Evolutionary conservation across 2,888 invertebrate species (phyloP), one percentile per base, ranked within the genome.

Genomic region (Caenorhabditis macrosperma): DNA sequence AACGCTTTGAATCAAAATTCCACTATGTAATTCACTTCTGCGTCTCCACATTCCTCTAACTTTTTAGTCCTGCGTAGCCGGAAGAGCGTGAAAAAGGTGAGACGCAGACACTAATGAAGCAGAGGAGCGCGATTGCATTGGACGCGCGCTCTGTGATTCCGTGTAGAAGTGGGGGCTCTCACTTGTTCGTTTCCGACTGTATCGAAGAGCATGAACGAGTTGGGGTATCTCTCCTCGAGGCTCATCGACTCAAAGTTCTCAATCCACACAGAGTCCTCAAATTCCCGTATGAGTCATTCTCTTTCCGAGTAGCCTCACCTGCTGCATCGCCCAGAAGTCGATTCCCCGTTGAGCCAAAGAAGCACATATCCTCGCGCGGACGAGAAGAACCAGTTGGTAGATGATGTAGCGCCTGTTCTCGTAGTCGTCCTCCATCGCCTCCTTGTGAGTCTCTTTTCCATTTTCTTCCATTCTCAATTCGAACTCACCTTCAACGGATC

Each of bases 251-350:
- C 77, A 35, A 85, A 82, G 48, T 85, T 82, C 9, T 71, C 78
- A 28, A 82, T 80, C 85, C 85, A 85, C 9, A 85, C 28, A 10
- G 83, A 74, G 54, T 85, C 85, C 75, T 41, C 3, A 10, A 41
- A 10, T 15, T n/a, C n/a, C n/a, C n/a, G n/a, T n/a, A n/a, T n/a
- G n/a, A n/a, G n/a, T n/a, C n/a, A n/a, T n/a, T n/a, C n/a, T n/a
- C n/a, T n/a, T n/a, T n/a, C n/a, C n/a, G n/a, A n/a, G 15, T 15
- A 15, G 15, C 9, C 6, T 15, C 6, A 41, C 41, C 24, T 85
- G 85, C 69, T 85, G 85, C 83, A 85, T 83, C 15, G 83, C 82
- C 85, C 85, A 85, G 55, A 83, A 85, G 48, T 75, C 61, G 60
- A 85, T 76, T 2, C 74, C 68, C 5, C 78, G 41, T 2, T 44